These are phyloP conservation scores for Hemicentrotus pulcherrimus DNA, from an alignment of 35 echinoderm and acorn worm genomes.

Conservation along the genomic window DNA sequence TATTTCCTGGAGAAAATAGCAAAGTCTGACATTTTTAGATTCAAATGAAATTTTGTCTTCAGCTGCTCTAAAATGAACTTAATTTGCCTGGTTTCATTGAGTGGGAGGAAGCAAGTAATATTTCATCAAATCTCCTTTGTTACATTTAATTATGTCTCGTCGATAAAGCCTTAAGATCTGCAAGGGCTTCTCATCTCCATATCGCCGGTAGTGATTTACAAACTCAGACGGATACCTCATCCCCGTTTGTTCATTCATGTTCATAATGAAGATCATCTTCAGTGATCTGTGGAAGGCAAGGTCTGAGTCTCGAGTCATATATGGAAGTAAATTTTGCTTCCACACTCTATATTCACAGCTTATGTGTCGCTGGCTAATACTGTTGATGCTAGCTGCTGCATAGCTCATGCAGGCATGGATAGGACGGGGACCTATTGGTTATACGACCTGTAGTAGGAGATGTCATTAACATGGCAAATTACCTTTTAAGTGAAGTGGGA, in stretches of 20 bases:
- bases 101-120: not conserved
- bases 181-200: not conserved
- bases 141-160: not conserved
- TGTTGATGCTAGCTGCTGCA: not conserved
- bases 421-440: not conserved
- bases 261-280: not conserved
- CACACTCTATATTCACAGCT: not conserved
- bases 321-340: not conserved
- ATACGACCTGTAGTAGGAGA: conserved; percentile 29
- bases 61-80: not conserved
- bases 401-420: not conserved
- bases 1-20: no score
- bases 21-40: not conserved
- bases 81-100: not conserved
- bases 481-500: conserved; percentile 16
- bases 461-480: conserved; percentile 27
- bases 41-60: not conserved
- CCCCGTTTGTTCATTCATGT: not conserved
- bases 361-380: not conserved
- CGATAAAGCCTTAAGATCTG: not conserved
- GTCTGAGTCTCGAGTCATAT: not conserved
- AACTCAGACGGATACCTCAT: not conserved
- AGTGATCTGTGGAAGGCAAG: not conserved
- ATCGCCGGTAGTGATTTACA: not conserved
- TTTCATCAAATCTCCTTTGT: not conserved